A percentile compares a stretch with the other conserved stretches of the same genome.
These are phyloP conservation scores for Otolemur crassicaudatus DNA, from an alignment of 2,797 vertebrate genomes.

Conservation along the genomic window DNA sequence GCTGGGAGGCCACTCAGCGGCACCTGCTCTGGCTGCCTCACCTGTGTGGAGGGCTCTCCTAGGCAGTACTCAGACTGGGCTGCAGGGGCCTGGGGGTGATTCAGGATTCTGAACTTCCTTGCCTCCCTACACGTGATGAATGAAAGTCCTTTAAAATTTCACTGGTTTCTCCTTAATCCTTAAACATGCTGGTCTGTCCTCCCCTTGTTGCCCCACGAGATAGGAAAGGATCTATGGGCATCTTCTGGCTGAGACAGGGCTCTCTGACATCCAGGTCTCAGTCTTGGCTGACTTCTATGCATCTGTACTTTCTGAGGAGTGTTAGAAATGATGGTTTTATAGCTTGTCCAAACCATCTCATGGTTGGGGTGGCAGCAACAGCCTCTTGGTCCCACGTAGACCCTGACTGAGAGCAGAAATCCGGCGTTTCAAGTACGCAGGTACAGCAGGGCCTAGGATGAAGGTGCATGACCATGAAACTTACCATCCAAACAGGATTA, in stretches of 20 bases:
- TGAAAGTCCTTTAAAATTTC: background rate
- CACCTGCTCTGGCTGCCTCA: background rate
- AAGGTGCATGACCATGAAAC: background rate
- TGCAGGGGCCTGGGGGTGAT: background rate
- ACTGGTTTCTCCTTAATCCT: background rate
- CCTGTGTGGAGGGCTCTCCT: background rate
- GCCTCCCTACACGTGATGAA: fast-evolving
- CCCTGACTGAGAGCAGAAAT: background rate
- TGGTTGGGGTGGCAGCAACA: background rate
- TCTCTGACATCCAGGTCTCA: background rate
- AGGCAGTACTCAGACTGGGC: background rate
- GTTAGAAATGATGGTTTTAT: background rate
- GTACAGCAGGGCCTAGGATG: background rate
- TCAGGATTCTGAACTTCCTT: background rate
- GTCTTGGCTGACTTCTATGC: background rate
- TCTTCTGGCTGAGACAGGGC: background rate
- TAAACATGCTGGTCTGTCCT: fast-evolving
- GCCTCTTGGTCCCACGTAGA: background rate
- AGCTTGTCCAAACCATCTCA: background rate
- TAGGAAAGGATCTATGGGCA: too few species aligned
- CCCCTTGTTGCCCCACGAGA: background rate
- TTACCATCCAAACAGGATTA: background rate
- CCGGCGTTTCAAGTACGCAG: background rate
- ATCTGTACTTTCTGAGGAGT: background rate
- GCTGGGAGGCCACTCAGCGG: fast-evolving